Evolutionary conservation across 2,797 vertebrate species (phyloP).

Genomic region (Enteromius fasciolatus): DNA sequence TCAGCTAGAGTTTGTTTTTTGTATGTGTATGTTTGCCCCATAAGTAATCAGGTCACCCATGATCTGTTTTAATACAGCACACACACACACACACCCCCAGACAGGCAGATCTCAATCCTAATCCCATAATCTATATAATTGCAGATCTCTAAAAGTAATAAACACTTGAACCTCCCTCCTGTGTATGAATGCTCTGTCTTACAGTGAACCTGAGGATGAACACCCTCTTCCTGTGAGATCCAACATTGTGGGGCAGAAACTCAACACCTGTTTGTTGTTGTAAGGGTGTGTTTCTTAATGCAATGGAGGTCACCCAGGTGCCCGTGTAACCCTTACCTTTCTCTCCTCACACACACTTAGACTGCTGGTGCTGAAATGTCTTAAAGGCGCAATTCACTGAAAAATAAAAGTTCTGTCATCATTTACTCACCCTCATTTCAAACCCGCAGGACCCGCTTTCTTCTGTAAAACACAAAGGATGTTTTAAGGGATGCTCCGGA

Average conservation of each 20-base stretch:
- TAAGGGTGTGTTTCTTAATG: constrained; percentile 34
- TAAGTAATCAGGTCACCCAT: neutral
- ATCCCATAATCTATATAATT: constrained; percentile 40
- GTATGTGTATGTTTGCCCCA: neutral
- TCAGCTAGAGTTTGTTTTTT: constrained; percentile 6
- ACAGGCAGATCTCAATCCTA: constrained; percentile 20
- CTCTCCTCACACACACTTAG: neutral
- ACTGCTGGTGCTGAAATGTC: neutral
- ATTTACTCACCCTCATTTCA: neutral
- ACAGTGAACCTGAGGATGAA: neutral
- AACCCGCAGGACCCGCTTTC: neutral
- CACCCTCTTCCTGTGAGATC: constrained; percentile 20
- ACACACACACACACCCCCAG: constrained; percentile 15
- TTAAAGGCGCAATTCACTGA: neutral
- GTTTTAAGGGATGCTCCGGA: neutral
- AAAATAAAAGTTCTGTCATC: neutral
- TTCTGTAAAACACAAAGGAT: neutral
- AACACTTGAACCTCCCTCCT: neutral
- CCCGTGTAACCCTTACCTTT: neutral
- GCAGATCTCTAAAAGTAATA: constrained; percentile 14
- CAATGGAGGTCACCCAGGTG: constrained; percentile 24
- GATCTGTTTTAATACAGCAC: neutral
- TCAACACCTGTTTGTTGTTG: constrained; percentile 61
- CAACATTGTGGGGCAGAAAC: constrained; percentile 32
- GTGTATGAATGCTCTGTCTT: neutral